A percentile compares a stretch with the other conserved stretches of the same genome.
Evolutionary conservation across 2,888 invertebrate species (phyloP).

Genomic region (Belgica antarctica): DNA sequence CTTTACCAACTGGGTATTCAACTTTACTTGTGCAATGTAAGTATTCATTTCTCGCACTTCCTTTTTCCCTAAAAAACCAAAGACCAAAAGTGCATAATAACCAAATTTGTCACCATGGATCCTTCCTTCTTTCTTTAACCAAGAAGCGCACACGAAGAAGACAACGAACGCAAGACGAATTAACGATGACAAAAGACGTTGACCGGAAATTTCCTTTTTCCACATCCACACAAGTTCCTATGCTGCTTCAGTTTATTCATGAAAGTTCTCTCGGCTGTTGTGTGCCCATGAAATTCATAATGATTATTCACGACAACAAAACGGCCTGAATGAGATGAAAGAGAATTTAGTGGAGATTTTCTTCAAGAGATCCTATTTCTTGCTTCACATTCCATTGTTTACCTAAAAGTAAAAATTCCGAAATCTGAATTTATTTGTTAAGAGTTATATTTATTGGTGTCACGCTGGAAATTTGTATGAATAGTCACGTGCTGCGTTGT

Average conservation of each 20-base stretch:
- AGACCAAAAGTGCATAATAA: conserved; percentile 21
- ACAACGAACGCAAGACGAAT: neutral
- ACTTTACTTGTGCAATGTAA: too few relatives aligned
- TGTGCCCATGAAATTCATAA: conserved; percentile 5
- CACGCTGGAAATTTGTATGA: conserved; percentile 42
- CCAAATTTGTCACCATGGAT: conserved; percentile 39
- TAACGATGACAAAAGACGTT: conserved; percentile 20
- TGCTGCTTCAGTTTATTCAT: neutral
- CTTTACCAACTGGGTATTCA: too few relatives aligned
- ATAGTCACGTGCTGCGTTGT: conserved; percentile 42
- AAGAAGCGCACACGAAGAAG: neutral
- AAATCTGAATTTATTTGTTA: conserved; percentile 28
- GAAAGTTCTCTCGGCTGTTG: neutral
- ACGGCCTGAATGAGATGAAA: conserved; percentile 5
- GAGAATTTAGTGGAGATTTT: neutral
- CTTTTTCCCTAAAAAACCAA: neutral
- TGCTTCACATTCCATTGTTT: conserved; percentile 27
- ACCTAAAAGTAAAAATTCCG: neutral
- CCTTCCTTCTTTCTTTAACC: conserved; percentile 34
- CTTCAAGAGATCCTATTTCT: conserved; percentile 41
- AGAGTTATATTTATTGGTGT: conserved; percentile 38
- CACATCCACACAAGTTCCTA: neutral
- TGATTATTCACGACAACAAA: conserved; percentile 35
- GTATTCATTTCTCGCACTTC: conserved; percentile 8
- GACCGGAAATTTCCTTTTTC: conserved; percentile 41